Evolutionary conservation across 2,888 invertebrate genomes (phyloP).

Genomic region (Synanthedon formicaeformis): DNA sequence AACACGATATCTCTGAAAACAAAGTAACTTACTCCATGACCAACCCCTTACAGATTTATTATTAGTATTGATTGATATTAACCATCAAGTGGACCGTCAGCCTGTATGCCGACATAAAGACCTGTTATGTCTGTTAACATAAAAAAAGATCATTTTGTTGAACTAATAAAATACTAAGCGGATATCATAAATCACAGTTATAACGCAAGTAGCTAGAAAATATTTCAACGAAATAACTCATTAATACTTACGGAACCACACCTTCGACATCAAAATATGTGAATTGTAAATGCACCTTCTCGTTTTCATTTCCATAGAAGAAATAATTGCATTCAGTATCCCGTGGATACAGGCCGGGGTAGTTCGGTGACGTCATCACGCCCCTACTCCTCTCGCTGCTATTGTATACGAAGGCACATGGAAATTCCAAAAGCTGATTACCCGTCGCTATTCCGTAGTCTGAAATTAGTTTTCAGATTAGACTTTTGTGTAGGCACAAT

Average conservation of each 20-base stretch:
- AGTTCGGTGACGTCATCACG: slow-evolving; percentile 88
- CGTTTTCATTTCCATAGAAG: slow-evolving; percentile 82
- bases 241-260: slow-evolving; percentile 84
- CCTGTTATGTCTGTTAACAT: no score
- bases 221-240: no score
- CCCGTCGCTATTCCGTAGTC: slow-evolving; percentile 90
- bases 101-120: no score
- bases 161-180: no score
- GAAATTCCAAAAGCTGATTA: slow-evolving; percentile 78
- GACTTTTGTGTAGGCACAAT: background rate
- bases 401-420: slow-evolving; percentile 91
- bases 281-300: slow-evolving; percentile 85
- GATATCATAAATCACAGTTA: no score
- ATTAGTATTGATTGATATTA: no score
- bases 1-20: no score
- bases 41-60: no score
- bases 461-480: slow-evolving; percentile 43
- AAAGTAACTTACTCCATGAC: no score
- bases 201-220: no score
- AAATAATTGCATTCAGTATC: slow-evolving; percentile 93
- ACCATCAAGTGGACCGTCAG: no score
- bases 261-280: slow-evolving; percentile 95
- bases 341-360: slow-evolving; percentile 89
- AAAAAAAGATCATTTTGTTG: no score
- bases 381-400: slow-evolving; percentile 82